Conservation (phyloP, 2,113 vertebrate species). For the Malaclemys terrapin region DNA sequence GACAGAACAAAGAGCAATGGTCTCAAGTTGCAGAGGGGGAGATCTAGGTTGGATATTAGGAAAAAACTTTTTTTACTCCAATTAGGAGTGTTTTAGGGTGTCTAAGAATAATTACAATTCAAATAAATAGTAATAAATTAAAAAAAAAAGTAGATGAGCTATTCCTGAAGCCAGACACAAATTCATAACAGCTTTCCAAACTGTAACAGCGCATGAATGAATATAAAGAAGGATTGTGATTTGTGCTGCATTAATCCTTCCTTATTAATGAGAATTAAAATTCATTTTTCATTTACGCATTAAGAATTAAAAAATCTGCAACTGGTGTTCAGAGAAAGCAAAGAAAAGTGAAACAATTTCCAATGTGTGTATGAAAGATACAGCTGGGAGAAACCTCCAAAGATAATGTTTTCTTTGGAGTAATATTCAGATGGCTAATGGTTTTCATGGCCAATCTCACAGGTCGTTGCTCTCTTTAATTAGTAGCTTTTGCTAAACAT, state of each 20-base stretch:
- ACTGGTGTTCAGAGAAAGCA: constrained; percentile 6
- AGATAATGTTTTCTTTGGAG: not conserved
- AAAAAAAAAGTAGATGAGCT: not conserved
- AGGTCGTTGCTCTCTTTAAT: constrained; percentile 57
- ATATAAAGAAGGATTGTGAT: not conserved
- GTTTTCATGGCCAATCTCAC: constrained; percentile 60
- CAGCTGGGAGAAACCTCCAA: constrained; percentile 14
- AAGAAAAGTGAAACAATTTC: constrained; percentile 21
- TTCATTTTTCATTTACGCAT: constrained; percentile 31
- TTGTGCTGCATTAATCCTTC: constrained; percentile 17
- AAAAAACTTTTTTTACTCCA: not conserved
- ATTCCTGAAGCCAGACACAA: not conserved
- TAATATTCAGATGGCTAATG: constrained; percentile 45
- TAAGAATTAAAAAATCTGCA: constrained; percentile 13
- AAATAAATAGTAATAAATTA: not conserved
- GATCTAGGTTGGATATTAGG: too few relatives aligned
- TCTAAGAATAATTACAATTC: not conserved
- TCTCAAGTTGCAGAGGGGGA: too few relatives aligned
- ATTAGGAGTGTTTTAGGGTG: not conserved
- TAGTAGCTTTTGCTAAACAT: constrained; percentile 59
- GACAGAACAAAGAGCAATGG: too few relatives aligned
- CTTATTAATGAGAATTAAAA: constrained; percentile 44
- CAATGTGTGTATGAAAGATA: not conserved
- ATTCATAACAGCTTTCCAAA: not conserved
- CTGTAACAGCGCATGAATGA: not conserved